Evolutionary conservation across 2,113 vertebrate genomes (phyloP), one percentile per base, ranked within the genome.

Genomic region (Istiophorus platypterus): DNA sequence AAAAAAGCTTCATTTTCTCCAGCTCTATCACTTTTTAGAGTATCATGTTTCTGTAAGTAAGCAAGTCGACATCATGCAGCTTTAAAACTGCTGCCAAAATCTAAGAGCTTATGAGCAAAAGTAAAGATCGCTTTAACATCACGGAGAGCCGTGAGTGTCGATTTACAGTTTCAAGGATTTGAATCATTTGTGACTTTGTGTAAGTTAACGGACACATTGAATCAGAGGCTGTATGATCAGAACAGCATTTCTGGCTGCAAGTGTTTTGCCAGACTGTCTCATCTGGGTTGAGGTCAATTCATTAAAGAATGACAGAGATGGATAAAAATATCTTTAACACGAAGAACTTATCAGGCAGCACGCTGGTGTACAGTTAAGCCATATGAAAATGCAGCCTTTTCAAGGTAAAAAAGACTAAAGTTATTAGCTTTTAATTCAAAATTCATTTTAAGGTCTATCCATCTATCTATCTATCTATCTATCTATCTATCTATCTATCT

Each of bases 171-270:
- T 12, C 3, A 12, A 15, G 72, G 20, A 41, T 68, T 34, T 78
- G 54, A 75, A 54, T 81, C 77, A 76, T 52, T 49, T 47, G 29
- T 70, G 68, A 69, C 7, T 64, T 78, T 29, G 27, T 69, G 78
- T 61, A 45, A 80, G 62, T 34, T 0, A 56, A 4, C 22, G 22
- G 31, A 74, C 47, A 22, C 29, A 11, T 20, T 34, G 1, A 24
- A 34, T 56, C 31, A 42, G 26, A 29, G 39, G 54, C 11, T 57
- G 51, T 7, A 29, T 2, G 31, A 27, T 22, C 27, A 34, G 29
- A 45, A 42, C 17, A 5, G 39, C 8, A 1, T 24, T 7, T 22
- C 9, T 37, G 24, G 24, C 26, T 31, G 31, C 29, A 70, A n/a
- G 26, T 39, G 13, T 56, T 31, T 18, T n/a, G 26, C 20, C n/a